Evolutionary conservation across 2,797 vertebrate genomes (phyloP).

Genomic region (Columba guinea): DNA sequence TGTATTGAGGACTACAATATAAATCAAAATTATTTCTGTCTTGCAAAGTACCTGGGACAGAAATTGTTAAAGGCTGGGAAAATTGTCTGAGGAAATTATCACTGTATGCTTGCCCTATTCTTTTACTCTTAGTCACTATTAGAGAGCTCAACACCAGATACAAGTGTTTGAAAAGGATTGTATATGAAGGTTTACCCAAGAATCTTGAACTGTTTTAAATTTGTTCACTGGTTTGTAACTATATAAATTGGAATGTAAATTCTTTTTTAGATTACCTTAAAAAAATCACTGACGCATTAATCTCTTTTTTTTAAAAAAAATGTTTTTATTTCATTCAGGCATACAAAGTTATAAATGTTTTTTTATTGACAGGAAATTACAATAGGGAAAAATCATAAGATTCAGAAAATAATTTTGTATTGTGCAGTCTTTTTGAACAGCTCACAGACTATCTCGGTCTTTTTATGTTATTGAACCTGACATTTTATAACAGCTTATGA

Average conservation of each 20-base stretch:
- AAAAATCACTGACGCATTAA: neutral
- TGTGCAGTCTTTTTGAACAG: neutral
- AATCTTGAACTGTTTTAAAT: neutral
- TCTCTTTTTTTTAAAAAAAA: neutral
- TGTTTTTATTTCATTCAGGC: neutral
- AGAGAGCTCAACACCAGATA: neutral
- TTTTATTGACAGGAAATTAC: neutral
- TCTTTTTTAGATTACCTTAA: neutral
- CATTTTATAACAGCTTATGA: slow-evolving; percentile 67
- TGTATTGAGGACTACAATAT: neutral
- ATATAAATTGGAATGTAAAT: neutral
- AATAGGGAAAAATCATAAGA: neutral
- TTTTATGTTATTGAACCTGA: slow-evolving; percentile 1
- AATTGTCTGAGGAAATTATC: neutral
- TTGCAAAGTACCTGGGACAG: neutral
- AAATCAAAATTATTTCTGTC: neutral
- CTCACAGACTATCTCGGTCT: neutral
- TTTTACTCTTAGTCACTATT: neutral
- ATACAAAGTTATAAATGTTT: neutral
- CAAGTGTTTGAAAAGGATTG: neutral
- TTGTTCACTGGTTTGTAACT: neutral
- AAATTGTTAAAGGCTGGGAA: neutral
- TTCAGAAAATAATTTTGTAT: neutral
- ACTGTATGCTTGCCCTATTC: neutral
- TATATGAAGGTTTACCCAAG: neutral